These are phyloP conservation scores for Drosophila equinoxialis DNA, from an alignment of 1,140 invertebrate species.

Conservation along the genomic window DNA sequence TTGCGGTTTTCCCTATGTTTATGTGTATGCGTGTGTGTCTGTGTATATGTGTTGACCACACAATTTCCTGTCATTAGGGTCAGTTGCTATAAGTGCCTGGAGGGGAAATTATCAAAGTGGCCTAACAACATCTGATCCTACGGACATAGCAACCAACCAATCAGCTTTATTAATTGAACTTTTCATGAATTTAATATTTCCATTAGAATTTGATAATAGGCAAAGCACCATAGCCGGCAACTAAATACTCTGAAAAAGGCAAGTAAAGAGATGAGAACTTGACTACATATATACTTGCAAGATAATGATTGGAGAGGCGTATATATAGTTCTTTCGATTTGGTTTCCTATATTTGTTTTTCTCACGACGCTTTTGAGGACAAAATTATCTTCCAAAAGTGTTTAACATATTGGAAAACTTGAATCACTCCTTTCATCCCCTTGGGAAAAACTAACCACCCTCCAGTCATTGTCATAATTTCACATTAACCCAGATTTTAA, in stretches of 20 bases:
- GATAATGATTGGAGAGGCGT: too few species aligned
- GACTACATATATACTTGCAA: too few species aligned
- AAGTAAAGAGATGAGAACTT: too few species aligned
- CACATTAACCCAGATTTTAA: constrained; percentile 68
- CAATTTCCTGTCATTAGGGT: constrained; percentile 81
- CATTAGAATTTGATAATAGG: not conserved
- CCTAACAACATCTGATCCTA: constrained; percentile 34
- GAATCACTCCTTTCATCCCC: not conserved
- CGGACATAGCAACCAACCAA: constrained; percentile 15
- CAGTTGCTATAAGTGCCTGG: constrained; percentile 40
- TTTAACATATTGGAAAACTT: too few species aligned
- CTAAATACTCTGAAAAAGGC: too few species aligned
- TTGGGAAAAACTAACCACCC: not conserved
- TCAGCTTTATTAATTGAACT: constrained; percentile 62
- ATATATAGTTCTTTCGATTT: too few species aligned
- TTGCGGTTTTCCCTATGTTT: constrained; percentile 43
- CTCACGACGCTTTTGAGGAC: too few species aligned
- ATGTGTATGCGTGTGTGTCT: not conserved
- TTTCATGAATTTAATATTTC: constrained; percentile 19
- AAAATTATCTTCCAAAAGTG: too few species aligned
- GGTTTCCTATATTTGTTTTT: too few species aligned
- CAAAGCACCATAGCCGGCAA: not conserved
- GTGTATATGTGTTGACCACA: constrained; percentile 58
- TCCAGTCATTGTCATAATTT: constrained; percentile 51
- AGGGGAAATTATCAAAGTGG: constrained; percentile 51